Percentiles rank a stretch among this genome's conserved stretches.
Conservation (phyloP, 2,113 vertebrate species). For the Orcinus orca region DNA sequence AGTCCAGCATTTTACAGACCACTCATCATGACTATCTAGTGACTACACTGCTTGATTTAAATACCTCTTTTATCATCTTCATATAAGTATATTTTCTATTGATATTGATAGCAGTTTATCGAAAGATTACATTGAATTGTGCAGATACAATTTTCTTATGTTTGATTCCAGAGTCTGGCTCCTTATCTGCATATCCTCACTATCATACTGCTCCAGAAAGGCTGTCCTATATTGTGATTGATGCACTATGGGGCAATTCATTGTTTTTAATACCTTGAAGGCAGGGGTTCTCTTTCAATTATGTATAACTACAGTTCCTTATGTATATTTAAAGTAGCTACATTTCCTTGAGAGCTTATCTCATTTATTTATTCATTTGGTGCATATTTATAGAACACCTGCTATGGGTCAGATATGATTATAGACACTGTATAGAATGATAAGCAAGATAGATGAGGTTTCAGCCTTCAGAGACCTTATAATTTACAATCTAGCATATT, state of each 20-base stretch:
- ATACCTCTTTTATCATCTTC: neutral
- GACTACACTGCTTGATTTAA: neutral
- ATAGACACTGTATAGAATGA: neutral
- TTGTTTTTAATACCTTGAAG: conserved; percentile 3
- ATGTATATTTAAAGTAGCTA: neutral
- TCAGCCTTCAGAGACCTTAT: neutral
- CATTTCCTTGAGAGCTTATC: neutral
- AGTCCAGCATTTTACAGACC: neutral
- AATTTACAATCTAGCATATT: neutral
- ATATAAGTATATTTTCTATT: neutral
- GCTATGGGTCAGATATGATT: neutral
- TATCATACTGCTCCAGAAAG: neutral
- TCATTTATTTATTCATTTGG: conserved; percentile 8
- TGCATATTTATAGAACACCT: neutral
- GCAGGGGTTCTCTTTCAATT: neutral
- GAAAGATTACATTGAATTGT: neutral
- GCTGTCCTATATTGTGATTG: neutral
- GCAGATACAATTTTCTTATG: neutral
- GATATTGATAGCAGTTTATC: neutral
- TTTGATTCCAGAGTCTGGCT: conserved; percentile 21
- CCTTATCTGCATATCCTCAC: neutral
- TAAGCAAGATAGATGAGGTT: neutral
- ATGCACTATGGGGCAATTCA: neutral
- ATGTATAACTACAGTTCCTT: neutral
- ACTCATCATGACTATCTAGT: neutral